Evolutionary conservation across 2,888 invertebrate genomes (phyloP), one percentile per base, ranked within the genome.

Genomic region (Parasteatoda lunata): DNA sequence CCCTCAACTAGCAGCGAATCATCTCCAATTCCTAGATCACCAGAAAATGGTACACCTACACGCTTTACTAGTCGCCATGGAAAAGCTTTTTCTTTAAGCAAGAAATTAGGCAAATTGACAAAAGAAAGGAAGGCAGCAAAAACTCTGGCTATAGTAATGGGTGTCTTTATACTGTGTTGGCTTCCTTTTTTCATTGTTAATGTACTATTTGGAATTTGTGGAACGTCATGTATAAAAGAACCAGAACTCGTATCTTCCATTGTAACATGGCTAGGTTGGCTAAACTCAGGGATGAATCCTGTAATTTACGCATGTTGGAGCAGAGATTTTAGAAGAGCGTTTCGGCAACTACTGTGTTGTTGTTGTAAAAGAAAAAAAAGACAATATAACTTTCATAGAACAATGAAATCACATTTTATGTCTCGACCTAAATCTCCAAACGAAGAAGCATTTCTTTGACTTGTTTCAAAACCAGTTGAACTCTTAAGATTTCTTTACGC

Each of bases 291-390:
- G 89, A 97, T 97, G 97, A 97, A 97, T 93, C 98, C 98, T 0
- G 97, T 98, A 90, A 98, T 98, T 91, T 98, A 98, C 92, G 98
- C 98, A 15, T 97, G 97, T 92, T 98, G 98, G 96, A 98, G 97
- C 93, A 94, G 97, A 91, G 98, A 98, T 93, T 98, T 98, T 92
- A 89, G 93, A 52, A 77, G 98, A 92, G 98, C 98, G 47, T 98
- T 98, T 92, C 94, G 96, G 84, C 94, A 97, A 91, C 96, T 98
- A 90, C 93, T 98, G 87, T 98, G 97, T 93, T 95, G 95, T 73
- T 97, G 97, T 93, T 97, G 97, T 92, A 97, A 95, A 91, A 54
- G 90, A 87, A 48, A 73, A 70, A 78, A 64, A 47, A 71, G 78
- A 68, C 65, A 77, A 15, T 72, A 85, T 8, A 71, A 71, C 65